These are phyloP conservation scores for Siniperca obscura DNA, from an alignment of 2,797 vertebrate genomes.

Conservation along the genomic window DNA sequence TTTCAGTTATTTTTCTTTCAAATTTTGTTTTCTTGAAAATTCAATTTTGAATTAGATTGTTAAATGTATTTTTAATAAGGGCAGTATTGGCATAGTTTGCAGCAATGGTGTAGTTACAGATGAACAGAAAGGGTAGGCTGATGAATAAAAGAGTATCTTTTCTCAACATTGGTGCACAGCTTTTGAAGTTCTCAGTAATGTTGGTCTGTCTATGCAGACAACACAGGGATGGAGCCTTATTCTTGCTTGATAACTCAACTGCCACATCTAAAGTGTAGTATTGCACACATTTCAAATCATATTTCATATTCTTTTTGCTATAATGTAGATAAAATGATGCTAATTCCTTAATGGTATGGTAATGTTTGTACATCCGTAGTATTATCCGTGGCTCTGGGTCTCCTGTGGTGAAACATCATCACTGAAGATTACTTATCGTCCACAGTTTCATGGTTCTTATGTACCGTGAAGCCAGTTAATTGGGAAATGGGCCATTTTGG, in stretches of 20 bases:
- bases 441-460: conserved; percentile 34
- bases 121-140: neutral
- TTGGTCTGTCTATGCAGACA: conserved; percentile 11
- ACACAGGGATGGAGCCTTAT: neutral
- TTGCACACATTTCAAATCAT: neutral
- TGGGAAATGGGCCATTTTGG: conserved; percentile 30
- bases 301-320: neutral
- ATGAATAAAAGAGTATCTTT: conserved; percentile 9
- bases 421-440: conserved; percentile 29
- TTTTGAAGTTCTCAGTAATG: conserved; percentile 5
- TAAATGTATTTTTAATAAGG: neutral
- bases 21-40: neutral
- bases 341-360: conserved; percentile 3
- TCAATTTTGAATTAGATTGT: neutral
- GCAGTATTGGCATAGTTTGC: neutral
- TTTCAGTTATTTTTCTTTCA: neutral
- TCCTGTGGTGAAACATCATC: conserved; percentile 37
- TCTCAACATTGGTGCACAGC: conserved; percentile 11
- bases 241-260: neutral
- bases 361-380: neutral
- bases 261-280: neutral
- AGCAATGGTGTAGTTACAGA: neutral
- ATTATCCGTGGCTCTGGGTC: conserved; percentile 1
- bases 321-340: conserved; percentile 24
- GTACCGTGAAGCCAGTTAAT: conserved; percentile 42